Base-by-base conservation (phyloP, 1,140 invertebrate species). In the Plodia interpunctella region DNA sequence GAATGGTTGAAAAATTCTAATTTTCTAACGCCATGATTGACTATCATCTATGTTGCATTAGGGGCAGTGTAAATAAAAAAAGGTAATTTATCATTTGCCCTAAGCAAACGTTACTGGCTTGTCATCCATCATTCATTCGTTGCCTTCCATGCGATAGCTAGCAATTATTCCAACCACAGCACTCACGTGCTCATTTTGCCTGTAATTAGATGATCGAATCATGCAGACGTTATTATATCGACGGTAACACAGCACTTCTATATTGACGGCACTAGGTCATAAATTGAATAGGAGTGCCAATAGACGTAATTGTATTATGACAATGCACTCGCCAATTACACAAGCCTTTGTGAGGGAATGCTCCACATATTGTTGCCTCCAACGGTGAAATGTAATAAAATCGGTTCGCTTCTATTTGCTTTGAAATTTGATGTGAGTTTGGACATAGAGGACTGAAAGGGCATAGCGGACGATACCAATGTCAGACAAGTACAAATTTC, bases 291-390 rank as follows among this genome's bases (percentile, higher is more conserved):
- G 38, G 38, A 44, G 38, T 44, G 38, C 38, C 38, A 57, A 57
- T 62, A 59, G 64, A 60, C 28, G 50, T 62, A 63, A 66, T 66
- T 70, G 57, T 66, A 58, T 70, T 66, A 70, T 66, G 56, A 62
- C 61, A 66, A 66, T 70, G 68, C 65, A 66, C 52, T 68, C 64
- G 65, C 51, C 21, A 55, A 69, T 72, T 72, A 69, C 70, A 60
- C 59, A 62, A 59, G 59, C 62, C 65, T 68, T 68, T 65, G 66
- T 63, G 51, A 66, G 55, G 35, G 57, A 63, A 68, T 60, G 60
- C 59, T 32, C 54, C n/a, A 28, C 32, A 44, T 62, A 62, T 72
- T 68, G 63, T 66, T 55, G 51, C 63, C 38, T 50, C 60, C 59
- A 52, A 67, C 65, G 58, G 57, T 64, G 62, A 65, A 67, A 70